Evolutionary conservation across 2,888 invertebrate species (phyloP), one percentile per base, ranked within the genome.

Genomic region (Teleogryllus oceanicus): DNA sequence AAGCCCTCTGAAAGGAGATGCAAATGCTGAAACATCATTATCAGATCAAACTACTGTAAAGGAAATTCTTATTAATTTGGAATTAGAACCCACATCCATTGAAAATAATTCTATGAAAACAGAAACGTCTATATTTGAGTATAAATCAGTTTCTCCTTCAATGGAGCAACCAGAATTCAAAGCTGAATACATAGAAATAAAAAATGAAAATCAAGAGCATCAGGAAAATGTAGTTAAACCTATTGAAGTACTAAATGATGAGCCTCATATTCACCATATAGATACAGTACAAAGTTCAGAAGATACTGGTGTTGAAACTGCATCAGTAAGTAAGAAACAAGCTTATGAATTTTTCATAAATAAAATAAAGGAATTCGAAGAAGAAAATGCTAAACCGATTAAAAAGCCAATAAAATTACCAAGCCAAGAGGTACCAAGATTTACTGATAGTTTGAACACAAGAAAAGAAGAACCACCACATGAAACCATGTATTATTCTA

Each of bases 341-440:
- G 92, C 92, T 2, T 87, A 92, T 77, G 91, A 91, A 84, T 93
- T 90, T 85, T 92, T 92, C 84, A 91, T 92, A 81, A 90, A 90
- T 20, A 90, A 92, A 85, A 90, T 92, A 75, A 90, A 90, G 83
- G 89, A 89, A 82, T 85, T 84, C 62, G 80, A 80, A 51, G 78
- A 80, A 62, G 79, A 79, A 18, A 18, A 37, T 18, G 49, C 20
- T 50, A 11, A 24, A 10, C 50, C 11, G 8, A 37, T n/a, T n/a
- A 50, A 76, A 49, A 21, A 50, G 50, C 50, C 18, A 50, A 79
- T n/a, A 62, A 62, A 62, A n/a, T 62, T 62, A 16, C 62, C 62
- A 13, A 62, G 37, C 37, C 37, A 37, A 76, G 37, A 76, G 76
- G 76, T 37, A 76, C 76, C 37, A 8, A 21, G 76, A 49, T 77